Percentiles rank a stretch among this genome's conserved stretches.
Evolutionary conservation across 2,888 invertebrate species (phyloP).

Genomic region (Lydus trimaculatus): DNA sequence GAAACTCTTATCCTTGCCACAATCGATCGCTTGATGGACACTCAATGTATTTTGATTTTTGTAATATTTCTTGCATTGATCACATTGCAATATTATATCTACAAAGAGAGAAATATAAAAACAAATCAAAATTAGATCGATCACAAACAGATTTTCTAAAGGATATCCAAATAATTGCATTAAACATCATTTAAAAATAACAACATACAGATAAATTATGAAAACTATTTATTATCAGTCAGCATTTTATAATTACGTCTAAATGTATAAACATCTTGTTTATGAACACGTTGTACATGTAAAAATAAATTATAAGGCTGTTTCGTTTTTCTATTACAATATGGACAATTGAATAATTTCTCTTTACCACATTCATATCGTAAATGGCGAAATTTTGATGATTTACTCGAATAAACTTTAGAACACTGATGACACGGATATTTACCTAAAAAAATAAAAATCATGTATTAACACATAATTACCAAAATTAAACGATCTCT

Average conservation of each 20-base stretch:
- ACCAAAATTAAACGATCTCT: neutral
- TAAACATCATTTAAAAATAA: neutral
- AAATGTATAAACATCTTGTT: conserved; percentile 17
- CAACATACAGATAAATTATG: neutral
- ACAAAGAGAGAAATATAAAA: conserved; percentile 24
- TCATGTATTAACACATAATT: neutral
- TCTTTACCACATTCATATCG: conserved; percentile 69
- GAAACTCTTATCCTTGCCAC: conserved; percentile 63
- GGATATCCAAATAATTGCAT: neutral
- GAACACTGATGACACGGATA: conserved; percentile 69
- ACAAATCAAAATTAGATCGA: conserved; percentile 12
- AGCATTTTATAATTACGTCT: conserved; percentile 16
- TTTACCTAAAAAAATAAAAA: neutral
- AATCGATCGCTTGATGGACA: conserved; percentile 60
- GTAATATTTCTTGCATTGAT: conserved; percentile 45
- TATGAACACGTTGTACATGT: conserved; percentile 36
- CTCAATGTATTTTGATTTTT: conserved; percentile 50
- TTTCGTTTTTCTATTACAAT: conserved; percentile 33
- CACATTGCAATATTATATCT: conserved; percentile 34
- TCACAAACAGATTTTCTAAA: neutral
- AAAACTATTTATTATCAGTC: conserved; percentile 19
- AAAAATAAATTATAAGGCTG: conserved; percentile 40
- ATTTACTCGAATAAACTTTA: conserved; percentile 77
- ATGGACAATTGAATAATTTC: conserved; percentile 39
- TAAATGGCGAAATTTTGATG: conserved; percentile 73